Base-by-base conservation (phyloP, 2,113 vertebrate species). In the Malaclemys terrapin region DNA sequence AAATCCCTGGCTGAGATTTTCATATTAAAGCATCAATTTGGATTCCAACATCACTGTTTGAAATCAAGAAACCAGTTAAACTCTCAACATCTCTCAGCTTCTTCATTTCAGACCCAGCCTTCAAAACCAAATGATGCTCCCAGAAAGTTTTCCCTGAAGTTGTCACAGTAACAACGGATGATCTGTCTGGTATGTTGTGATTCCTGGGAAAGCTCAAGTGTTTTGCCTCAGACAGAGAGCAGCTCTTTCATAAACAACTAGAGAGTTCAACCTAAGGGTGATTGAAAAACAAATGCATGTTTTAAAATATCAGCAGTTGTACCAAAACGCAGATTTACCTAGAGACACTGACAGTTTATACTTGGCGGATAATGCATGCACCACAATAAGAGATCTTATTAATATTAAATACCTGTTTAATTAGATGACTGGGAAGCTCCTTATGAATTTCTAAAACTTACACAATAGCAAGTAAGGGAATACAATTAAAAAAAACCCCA, bases 31-130 rank as follows among this genome's bases (percentile, higher is more conserved):
- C 53, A 3, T 83, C 84, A 90, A 20, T 24, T 27, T 6, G 5
- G 69, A 72, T 65, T n/a, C n/a, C 54, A 52, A 27, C n/a, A 20
- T 87, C 54, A 52, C 54, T 29, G 8, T 8, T 38, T 57, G 50
- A 81, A 92, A 69, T 22, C 78, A 88, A 90, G 91, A 76, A 81
- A 69, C 10, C 10, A 29, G 86, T 81, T 87, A 89, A 96, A 88
- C 8, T 75, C 72, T 91, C 65, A 54, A 57, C 65, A 87, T 35
- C 50, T 79, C 90, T 52, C 80, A 94, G 50, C 59, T 42, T 87
- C 65, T 79, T 93, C 10, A 2, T 53, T 2, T 54, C 54, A 89
- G 42, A 80, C 69, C 78, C 65, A 75, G 72, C 72, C 10, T 75
- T 75, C 72, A 69, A 20, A 42, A 56, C 54, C 47, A 81, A 87